Evolutionary conservation across 2,888 invertebrate genomes (phyloP), one percentile per base, ranked within the genome.

Genomic region (Hydraecia micacea): DNA sequence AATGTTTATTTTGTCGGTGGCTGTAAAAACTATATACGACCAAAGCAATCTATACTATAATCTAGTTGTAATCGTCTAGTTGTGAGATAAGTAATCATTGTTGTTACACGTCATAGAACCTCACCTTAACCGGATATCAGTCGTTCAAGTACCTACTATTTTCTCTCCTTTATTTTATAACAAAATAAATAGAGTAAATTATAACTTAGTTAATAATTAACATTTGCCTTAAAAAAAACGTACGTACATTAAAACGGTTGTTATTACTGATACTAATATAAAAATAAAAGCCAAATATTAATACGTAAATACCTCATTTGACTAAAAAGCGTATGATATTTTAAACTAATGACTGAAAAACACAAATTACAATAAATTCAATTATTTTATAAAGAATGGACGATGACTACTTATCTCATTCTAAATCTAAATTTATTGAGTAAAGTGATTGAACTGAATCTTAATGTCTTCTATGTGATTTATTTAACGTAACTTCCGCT

Each of bases 21-120:
- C 91, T 92, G 80, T 87, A 84, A 85, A 87, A 90, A 91, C 92
- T 92, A 91, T 89, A 91, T 90, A 91, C 91, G 94, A 95, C 95
- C 95, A 94, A 94, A 94, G 93, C 94, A 94, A 94, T 93, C 90
- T 93, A 79, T 86, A 92, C 86, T 91, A 83, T 92, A 93, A 92
- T 88, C 90, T 93, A 93, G 91, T 87, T 92, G 70, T 93, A 93
- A 92, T 89, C 42, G 63, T 88, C 83, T 89, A 87, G 80, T 78
- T 83, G 77, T 87, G 90, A 89, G 88, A 86, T 88, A 86, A 91
- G 90, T 90, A 90, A 89, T 91, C 89, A 90, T 86, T 86, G 72
- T 85, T 81, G 71, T 62, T 77, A 79, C 52, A 74, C 70, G 63
- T 65, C 39, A 78, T 84, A 73, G 65, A 84, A 86, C 60, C 78